Evolutionary conservation across 2,888 invertebrate genomes (phyloP), one percentile per base, ranked within the genome.

Genomic region (Xestia ashworthii): DNA sequence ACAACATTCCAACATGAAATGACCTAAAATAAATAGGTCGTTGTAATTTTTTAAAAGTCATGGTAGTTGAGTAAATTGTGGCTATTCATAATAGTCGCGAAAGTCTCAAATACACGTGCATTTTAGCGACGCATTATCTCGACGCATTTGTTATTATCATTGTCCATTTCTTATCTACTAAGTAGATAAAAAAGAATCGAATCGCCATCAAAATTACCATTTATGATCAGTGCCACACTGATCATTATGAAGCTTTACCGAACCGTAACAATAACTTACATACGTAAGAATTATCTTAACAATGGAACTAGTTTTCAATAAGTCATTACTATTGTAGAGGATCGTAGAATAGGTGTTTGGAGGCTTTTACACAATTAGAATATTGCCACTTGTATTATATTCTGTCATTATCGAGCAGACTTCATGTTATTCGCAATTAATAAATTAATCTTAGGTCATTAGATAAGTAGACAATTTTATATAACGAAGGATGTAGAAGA

Each of bases 301-400:
- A 89, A 89, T 92, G 90, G 83, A 83, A 89, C 89, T 92, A 92
- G 89, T 89, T 90, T 89, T 88, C 84, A 90, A 82, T 90, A 91
- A 90, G 90, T 85, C 83, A 87, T 83, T 87, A 88, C 78, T 90
- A 86, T 89, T 84, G 90, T 95, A 95, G 93, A 91, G 76, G 90
- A 91, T 90, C 77, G 94, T 96, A 94, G 94, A 89, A 91, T 96
- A 96, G 96, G 94, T 93, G 96, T 96, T 96, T 96, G 94, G 96
- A 96, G 90, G 96, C 96, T 96, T 96, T 96, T 96, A 96, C 96
- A 96, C 95, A 87, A 93, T 91, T 95, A 95, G 92, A 90, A 91
- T 93, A 93, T 93, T 92, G 91, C 91, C 94, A 95, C 93, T 82
- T 94, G 95, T 96, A 95, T 92, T 90, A 94, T 94, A 86, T 90